Evolutionary conservation across 2,888 invertebrate species (phyloP).

Genomic region (Gisinianus flammeolus): DNA sequence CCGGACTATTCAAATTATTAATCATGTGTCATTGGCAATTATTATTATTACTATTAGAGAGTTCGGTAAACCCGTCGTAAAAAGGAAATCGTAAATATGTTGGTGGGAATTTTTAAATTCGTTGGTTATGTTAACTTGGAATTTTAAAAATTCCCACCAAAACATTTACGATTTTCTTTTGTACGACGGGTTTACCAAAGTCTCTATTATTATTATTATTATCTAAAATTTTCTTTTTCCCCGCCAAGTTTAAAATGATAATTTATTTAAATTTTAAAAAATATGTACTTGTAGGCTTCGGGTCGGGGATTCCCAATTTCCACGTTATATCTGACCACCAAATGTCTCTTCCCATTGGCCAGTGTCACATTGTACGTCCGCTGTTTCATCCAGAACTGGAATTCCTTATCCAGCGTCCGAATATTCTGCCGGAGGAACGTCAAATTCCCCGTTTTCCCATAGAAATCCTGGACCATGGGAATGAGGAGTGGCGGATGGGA

Average conservation of each 20-base stretch:
- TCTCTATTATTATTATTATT: background rate
- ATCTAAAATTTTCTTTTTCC: background rate
- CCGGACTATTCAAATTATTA: slow-evolving; percentile 53
- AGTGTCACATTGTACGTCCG: slow-evolving; percentile 61
- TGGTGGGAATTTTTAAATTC: too few relatives aligned
- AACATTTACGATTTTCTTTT: too few relatives aligned
- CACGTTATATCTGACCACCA: slow-evolving; percentile 75
- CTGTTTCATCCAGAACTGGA: slow-evolving; percentile 81
- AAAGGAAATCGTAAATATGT: too few relatives aligned
- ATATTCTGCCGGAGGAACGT: slow-evolving; percentile 65
- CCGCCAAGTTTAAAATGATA: background rate
- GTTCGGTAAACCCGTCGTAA: too few relatives aligned
- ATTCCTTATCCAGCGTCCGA: slow-evolving; percentile 62
- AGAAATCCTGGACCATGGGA: slow-evolving; percentile 78
- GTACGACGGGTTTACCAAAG: too few relatives aligned
- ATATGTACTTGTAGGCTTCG: slow-evolving; percentile 76
- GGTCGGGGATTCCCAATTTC: slow-evolving; percentile 81
- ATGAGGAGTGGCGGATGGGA: slow-evolving; percentile 65
- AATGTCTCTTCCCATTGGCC: slow-evolving; percentile 63
- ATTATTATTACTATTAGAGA: background rate
- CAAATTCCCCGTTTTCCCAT: slow-evolving; percentile 73
- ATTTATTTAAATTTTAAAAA: slow-evolving; percentile 3
- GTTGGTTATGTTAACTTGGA: too few relatives aligned
- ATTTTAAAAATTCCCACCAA: too few relatives aligned
- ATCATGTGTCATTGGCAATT: background rate